Evolutionary conservation across 2,888 invertebrate species (phyloP), one percentile per base, ranked within the genome.

Genomic region (Habroteleia sp.): DNA sequence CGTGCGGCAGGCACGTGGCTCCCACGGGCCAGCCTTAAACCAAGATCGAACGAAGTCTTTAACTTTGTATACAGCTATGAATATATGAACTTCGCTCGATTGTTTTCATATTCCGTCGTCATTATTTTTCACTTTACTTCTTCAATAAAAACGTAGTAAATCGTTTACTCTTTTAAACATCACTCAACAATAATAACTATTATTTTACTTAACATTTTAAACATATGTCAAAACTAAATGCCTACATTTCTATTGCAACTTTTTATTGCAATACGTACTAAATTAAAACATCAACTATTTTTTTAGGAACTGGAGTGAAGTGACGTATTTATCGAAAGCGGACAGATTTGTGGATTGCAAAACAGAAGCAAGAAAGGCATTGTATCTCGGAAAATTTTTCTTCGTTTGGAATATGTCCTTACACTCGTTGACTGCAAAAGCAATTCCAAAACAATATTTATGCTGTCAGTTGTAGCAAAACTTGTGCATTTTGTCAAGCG

Each of bases 1-100:
- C 84, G 85, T 80, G 82, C 81, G 84, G 83, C 84, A 81, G 86
- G 82, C 85, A 84, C 85, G 85, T 84, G 85, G 85, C 85, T 84
- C 83, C 83, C 85, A 85, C 86, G 85, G 84, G 84, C 84, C 82
- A 81, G 79, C 77, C 77, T 72, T 65, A 31, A 72, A 44, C 63
- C 35, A 17, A 33, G 42, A 25, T 42, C 35, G 33, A 33, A 52
- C 33, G 33, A 8, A 23, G 63, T 33, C 31, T 63, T 50, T 41
- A 42, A 41, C 14, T 25, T 27, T 17, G 31, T 17, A 37, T 25
- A 42, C 16, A 14, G 29, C 23, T 42, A 37, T 16, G 23, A 48
- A 29, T 35, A 50, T 25, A 6, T 25, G n/a, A n/a, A n/a, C n/a
- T n/a, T n/a, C n/a, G n/a, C n/a, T n/a, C n/a, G n/a, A n/a, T n/a